These are phyloP conservation scores for Cephus runcator DNA, from an alignment of 2,888 invertebrate species.

Conservation along the genomic window DNA sequence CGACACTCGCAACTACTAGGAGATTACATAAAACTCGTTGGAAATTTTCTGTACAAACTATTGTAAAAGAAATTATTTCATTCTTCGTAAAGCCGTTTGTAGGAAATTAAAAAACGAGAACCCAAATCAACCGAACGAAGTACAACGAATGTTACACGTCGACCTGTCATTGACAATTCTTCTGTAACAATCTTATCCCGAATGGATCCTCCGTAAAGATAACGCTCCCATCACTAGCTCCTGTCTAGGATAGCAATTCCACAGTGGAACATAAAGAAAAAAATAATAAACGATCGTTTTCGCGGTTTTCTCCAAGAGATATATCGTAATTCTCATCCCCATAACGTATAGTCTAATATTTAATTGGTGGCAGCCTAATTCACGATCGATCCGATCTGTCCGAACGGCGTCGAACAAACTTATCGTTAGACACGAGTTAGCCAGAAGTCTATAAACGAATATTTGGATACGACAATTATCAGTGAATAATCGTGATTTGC, in stretches of 20 bases:
- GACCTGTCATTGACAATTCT: neutral
- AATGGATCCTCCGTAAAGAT: neutral
- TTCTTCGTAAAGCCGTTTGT: conserved; percentile 3
- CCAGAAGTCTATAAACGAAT: neutral
- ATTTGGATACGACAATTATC: neutral
- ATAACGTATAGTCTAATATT: neutral
- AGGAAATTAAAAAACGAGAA: conserved; percentile 8
- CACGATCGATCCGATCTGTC: neutral
- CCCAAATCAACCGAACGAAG: neutral
- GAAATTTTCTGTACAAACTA: neutral
- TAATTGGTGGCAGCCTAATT: neutral
- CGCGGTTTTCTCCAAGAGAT: neutral
- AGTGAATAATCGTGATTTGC: neutral
- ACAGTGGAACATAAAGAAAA: neutral
- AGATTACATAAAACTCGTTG: conserved; percentile 1
- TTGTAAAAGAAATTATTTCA: neutral
- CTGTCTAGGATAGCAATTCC: neutral
- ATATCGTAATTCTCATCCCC: neutral
- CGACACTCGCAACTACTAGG: conserved; percentile 31
- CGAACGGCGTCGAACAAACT: neutral
- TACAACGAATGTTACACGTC: neutral
- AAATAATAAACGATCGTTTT: neutral
- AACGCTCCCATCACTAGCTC: neutral
- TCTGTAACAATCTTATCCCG: neutral
- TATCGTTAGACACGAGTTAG: neutral